These are phyloP conservation scores for Bostrychus sinensis DNA, from an alignment of 2,113 vertebrate genomes.

Conservation along the genomic window DNA sequence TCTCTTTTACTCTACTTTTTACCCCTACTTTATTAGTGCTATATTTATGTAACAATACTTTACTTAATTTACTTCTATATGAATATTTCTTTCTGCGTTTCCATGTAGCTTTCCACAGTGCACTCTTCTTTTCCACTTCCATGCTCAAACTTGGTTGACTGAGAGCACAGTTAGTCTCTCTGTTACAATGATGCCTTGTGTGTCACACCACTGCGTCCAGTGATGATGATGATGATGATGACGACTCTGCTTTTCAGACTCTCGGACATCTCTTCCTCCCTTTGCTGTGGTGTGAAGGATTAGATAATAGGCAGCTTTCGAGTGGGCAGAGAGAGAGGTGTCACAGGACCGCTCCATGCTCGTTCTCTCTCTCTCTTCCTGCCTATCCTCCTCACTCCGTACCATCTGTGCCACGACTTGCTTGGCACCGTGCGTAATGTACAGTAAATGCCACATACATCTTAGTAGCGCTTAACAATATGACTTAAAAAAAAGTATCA, in stretches of 20 bases:
- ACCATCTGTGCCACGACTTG: constrained; percentile 74
- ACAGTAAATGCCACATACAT: constrained; percentile 38
- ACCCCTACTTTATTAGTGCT: no score
- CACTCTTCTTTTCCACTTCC: no score
- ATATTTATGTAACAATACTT: no score
- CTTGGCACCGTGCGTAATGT: constrained; percentile 61
- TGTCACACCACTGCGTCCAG: constrained; percentile 39
- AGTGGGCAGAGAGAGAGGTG: constrained; percentile 77
- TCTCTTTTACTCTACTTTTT: no score
- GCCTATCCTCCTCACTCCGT: constrained; percentile 51
- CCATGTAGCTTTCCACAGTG: no score
- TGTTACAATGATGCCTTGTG: constrained; percentile 70
- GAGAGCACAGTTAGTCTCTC: constrained; percentile 35
- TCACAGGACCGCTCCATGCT: constrained; percentile 69
- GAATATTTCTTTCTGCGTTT: neutral
- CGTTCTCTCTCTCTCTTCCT: constrained; percentile 39
- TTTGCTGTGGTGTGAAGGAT: constrained; percentile 60
- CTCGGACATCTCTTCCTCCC: constrained; percentile 48
- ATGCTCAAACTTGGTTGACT: neutral
- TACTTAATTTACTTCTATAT: no score
- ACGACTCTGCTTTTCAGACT: constrained; percentile 50
- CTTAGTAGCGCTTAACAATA: no score
- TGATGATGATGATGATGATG: constrained; percentile 33
- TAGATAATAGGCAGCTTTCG: constrained; percentile 80
- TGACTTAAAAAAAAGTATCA: no score